phyloP scores from a whole-genome alignment of 2,113 vertebrate genomes.

The Hippocampus zosterae region DNA sequence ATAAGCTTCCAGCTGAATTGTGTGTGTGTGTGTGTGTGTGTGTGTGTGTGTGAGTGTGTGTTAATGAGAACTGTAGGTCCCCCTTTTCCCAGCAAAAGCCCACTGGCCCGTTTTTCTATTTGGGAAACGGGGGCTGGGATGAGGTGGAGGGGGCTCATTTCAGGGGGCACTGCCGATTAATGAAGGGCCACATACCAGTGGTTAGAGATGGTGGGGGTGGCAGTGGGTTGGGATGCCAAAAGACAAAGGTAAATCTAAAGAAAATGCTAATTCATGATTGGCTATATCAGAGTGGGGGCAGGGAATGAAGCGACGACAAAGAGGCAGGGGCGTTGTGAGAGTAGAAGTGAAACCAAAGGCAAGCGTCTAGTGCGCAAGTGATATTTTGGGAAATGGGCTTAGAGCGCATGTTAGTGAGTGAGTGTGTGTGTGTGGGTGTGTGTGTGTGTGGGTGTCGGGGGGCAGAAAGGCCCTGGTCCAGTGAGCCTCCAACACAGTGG shows the following conservation, averaged over 20 bases:
- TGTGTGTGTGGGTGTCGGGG: constrained; percentile 28
- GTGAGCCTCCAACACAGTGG: constrained; percentile 33
- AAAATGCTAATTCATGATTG: constrained; percentile 68
- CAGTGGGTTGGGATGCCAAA: constrained; percentile 42
- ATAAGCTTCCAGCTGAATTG: constrained; percentile 26
- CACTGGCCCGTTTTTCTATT: constrained; percentile 33
- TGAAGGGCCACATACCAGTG: constrained; percentile 67
- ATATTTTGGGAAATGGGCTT: constrained; percentile 56
- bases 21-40: constrained; percentile 7
- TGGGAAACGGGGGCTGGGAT: background rate
- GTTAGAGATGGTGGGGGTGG: constrained; percentile 28
- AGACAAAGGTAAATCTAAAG: constrained; percentile 64
- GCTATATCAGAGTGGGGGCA: constrained; percentile 9
- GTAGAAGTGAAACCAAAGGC: constrained; percentile 48
- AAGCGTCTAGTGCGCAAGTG: constrained; percentile 49
- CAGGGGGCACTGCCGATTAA: constrained; percentile 63
- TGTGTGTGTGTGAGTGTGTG: constrained; percentile 14
- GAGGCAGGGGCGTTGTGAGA: constrained; percentile 17
- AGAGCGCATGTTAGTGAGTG: constrained; percentile 5
- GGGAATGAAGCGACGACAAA: constrained; percentile 27
- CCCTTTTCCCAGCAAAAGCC: constrained; percentile 52
- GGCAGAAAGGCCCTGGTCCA: constrained; percentile 15
- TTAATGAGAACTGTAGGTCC: constrained; percentile 54
- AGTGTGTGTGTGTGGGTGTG: constrained; percentile 19
- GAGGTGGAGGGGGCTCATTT: constrained; percentile 43